Base-by-base conservation (phyloP, 37 sponge, comb jelly and placozoan species). In the Cladorhizidae sp. region DNA sequence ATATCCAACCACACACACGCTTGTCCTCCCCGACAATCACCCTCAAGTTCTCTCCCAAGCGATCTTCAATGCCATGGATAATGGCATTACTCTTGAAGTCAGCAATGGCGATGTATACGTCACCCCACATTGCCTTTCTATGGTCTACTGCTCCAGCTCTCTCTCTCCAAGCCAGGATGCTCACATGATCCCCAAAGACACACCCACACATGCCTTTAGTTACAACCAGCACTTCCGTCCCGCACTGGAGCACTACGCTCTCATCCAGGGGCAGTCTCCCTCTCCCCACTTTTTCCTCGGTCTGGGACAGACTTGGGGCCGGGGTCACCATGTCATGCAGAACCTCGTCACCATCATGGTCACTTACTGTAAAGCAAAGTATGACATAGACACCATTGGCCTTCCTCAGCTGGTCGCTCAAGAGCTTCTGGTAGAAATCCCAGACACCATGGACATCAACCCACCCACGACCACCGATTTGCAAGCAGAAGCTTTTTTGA, bases 291-390 rank as follows among this genome's bases (percentile, higher is more conserved):
- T 89, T 32, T 57, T 86, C 31, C 65, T 95, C 58, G 80, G 87
- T 20, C 79, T 95, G 11, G 92, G 96, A 25, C 90, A 95, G 64
- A 73, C 78, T 9, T 95, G 96, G 96, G 92, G 89, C 36, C 90
- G 76, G 40, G 73, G 72, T 28, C 74, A 81, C 32, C 92, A 87
- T 51, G 73, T 89, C 39, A 72, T 83, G 20, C 84, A 89, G 52
- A 92, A 75, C 33, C 78, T 80, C 14, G 42, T 95, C 57, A 78
- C 73, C 31, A 54, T 93, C 20, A 62, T 88, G 29, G 74, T 93
- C 55, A 88, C 85, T 1, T 77, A 78, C 79, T 40, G 40, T 11
- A 82, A 78, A 35, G 93, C 93, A 0, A 52, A 81, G 49, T 41
- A 62, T 39, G 85, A 85, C 14, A 43, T 93, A 25, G 58, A 87